These are phyloP conservation scores for Gila orcuttii DNA, from an alignment of 2,113 vertebrate species.

Conservation along the genomic window DNA sequence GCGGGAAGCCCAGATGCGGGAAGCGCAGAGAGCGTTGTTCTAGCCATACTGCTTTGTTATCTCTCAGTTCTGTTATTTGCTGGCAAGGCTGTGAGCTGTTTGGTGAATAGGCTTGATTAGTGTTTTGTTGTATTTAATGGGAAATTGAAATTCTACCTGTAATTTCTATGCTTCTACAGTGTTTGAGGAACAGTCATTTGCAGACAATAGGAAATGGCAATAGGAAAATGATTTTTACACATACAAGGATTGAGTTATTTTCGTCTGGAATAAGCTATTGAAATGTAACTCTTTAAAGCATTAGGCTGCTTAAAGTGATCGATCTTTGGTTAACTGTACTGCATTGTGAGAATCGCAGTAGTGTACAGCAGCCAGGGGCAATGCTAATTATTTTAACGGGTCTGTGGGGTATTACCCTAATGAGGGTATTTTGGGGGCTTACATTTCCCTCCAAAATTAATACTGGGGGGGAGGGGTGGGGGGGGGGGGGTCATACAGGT, in stretches of 20 bases:
- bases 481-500: background rate
- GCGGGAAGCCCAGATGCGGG: slow-evolving; percentile 42
- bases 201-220: background rate
- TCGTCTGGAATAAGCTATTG: background rate
- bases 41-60: slow-evolving; percentile 8
- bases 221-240: background rate
- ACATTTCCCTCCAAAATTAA: background rate
- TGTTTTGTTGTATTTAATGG: slow-evolving; percentile 15
- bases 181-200: slow-evolving; percentile 7
- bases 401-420: too few relatives aligned
- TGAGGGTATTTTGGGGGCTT: background rate
- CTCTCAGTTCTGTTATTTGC: slow-evolving; percentile 26
- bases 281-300: background rate
- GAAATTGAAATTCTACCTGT: slow-evolving; percentile 14
- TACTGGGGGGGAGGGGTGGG: too few relatives aligned
- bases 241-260: background rate
- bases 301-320: background rate
- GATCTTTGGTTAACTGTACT: background rate
- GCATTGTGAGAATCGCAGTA: background rate
- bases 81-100: background rate
- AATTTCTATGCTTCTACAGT: slow-evolving; percentile 4
- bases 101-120: slow-evolving; percentile 21
- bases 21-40: slow-evolving; percentile 9
- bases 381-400: too few relatives aligned
- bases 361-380: background rate